phyloP scores from a whole-genome alignment of 2,888 invertebrate species.

The Scelioninae gen. 1 region DNA sequence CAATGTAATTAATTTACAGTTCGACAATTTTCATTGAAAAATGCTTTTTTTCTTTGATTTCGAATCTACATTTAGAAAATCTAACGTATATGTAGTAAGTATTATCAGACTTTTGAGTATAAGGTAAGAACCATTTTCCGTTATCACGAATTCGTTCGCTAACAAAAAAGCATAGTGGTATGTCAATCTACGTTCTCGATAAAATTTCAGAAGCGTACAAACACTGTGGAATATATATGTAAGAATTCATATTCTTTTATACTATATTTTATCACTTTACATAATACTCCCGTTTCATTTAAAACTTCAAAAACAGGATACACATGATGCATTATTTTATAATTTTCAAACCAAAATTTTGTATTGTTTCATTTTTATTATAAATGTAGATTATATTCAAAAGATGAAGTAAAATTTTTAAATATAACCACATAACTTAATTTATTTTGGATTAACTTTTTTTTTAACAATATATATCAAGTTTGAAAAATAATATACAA shows the following conservation, averaged over 20 bases:
- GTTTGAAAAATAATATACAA: too few relatives aligned
- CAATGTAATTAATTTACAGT: neutral
- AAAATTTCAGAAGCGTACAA: conserved; percentile 46
- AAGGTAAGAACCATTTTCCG: conserved; percentile 36
- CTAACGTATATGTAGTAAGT: conserved; percentile 15
- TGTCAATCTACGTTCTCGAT: conserved; percentile 52
- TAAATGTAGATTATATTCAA: too few relatives aligned
- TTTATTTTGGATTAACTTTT: too few relatives aligned
- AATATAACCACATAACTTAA: too few relatives aligned
- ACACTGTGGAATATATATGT: conserved; percentile 22
- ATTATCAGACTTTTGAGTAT: conserved; percentile 32
- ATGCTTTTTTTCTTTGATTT: neutral
- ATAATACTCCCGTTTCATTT: neutral
- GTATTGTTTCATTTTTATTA: too few relatives aligned
- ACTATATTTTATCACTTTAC: conserved; percentile 14
- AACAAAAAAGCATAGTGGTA: conserved; percentile 35
- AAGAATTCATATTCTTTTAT: conserved; percentile 28
- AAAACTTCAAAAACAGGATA: too few relatives aligned
- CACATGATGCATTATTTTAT: too few relatives aligned
- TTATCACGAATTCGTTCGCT: conserved; percentile 48
- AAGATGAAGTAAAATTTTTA: too few relatives aligned
- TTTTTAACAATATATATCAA: too few relatives aligned
- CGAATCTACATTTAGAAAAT: neutral
- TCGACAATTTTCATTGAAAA: neutral
- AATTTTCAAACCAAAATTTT: too few relatives aligned